Evolutionary conservation across 1,140 invertebrate genomes (phyloP).

Genomic region (Drosophila sp.): DNA sequence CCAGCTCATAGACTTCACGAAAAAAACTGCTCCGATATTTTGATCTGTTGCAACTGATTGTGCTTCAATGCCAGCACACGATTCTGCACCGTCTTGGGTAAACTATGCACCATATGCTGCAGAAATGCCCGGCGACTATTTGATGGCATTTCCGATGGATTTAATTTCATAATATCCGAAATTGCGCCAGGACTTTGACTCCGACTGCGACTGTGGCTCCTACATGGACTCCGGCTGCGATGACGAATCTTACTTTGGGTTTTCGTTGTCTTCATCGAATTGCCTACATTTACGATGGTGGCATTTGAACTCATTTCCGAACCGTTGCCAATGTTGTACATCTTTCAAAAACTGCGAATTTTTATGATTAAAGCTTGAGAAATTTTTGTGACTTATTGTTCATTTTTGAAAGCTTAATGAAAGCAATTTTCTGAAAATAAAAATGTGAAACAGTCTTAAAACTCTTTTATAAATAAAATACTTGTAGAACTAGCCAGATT

Average conservation of each 20-base stretch:
- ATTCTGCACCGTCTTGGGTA: constrained; percentile 91
- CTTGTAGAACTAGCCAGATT: no score
- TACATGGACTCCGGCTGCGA: constrained; percentile 11
- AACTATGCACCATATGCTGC: constrained; percentile 83
- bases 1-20: constrained; percentile 96
- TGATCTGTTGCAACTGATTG: constrained; percentile 93
- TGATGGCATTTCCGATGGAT: constrained; percentile 58
- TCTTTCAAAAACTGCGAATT: constrained; percentile 22
- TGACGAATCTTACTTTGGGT: not conserved
- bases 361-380: constrained; percentile 7
- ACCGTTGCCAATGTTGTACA: constrained; percentile 21
- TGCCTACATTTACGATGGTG: constrained; percentile 19
- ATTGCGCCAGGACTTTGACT: constrained; percentile 24
- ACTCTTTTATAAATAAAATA: no score
- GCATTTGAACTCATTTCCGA: constrained; percentile 29
- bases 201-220: constrained; percentile 6
- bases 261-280: not conserved
- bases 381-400: constrained; percentile 1
- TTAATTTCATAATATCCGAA: constrained; percentile 27
- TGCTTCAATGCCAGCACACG: constrained; percentile 96
- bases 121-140: constrained; percentile 57
- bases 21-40: constrained; percentile 98
- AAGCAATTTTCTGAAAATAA: not conserved
- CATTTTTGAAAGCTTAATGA: not conserved
- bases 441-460: no score